Conservation (phyloP, 2,797 vertebrate species). For the Loriculus beryllinus region DNA sequence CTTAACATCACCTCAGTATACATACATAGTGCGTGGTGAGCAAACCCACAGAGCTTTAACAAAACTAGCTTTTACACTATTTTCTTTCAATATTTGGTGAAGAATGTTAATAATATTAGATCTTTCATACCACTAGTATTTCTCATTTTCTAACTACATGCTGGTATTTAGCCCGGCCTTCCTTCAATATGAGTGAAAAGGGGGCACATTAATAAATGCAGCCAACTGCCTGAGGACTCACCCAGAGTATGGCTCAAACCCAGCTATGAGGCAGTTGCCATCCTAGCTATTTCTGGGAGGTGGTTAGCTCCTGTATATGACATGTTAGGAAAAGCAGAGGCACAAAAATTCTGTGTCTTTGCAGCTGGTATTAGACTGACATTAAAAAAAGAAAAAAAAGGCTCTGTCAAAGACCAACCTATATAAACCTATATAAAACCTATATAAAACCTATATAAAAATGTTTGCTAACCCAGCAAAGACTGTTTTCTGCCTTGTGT, state of each 20-base stretch:
- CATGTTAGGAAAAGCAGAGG: neutral
- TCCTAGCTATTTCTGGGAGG: neutral
- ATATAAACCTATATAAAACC: neutral
- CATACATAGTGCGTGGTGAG: neutral
- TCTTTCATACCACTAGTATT: neutral
- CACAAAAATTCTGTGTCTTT: neutral
- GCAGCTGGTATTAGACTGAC: neutral
- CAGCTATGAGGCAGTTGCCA: accelerated
- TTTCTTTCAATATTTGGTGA: neutral
- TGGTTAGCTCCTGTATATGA: neutral
- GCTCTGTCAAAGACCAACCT: neutral
- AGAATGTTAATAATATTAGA: neutral
- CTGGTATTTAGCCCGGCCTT: neutral
- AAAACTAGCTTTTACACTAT: neutral
- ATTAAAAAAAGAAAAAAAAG: neutral
- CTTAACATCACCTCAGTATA: neutral
- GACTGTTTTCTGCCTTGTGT: neutral
- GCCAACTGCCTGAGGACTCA: neutral
- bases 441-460: neutral
- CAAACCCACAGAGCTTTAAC: neutral
- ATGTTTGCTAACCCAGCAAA: neutral
- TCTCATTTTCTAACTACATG: neutral
- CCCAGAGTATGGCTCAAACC: neutral
- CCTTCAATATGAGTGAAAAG: neutral
- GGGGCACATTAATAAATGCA: neutral